Base-by-base conservation (phyloP, 2,113 vertebrate species). In the Jacana jacana region DNA sequence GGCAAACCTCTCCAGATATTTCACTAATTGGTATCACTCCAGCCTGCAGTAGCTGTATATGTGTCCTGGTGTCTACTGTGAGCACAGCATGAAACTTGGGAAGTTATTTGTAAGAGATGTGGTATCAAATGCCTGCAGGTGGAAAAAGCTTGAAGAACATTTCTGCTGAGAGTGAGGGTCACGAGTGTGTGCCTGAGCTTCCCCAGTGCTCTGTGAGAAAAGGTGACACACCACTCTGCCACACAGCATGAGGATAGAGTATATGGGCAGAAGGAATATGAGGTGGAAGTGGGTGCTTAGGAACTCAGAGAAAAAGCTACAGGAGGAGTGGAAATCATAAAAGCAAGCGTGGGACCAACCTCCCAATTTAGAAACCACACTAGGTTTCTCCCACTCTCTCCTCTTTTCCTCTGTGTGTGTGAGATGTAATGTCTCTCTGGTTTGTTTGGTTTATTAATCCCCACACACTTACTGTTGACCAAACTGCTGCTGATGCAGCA, bases 381-480 rank as follows among this genome's bases (percentile, higher is more conserved):
- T 13, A 37, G 17, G 16, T 46, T 89, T 87, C 37, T 75, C 48
- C 44, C 31, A 39, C 44, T 51, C 39, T 60, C 51, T 52, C 12
- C 65, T 27, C 20, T 7, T 68, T 51, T 65, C 44, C 30, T 51
- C 15, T 54, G 3, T 10, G 3, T 48, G 10, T 17, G 28, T 11
- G 16, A 54, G 52, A 30, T 28, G 27, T 7, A 70, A 84, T 39
- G 3, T 58, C 31, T 93, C 55, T 66, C 35, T 70, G 18, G 31
- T 89, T 76, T 69, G 35, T 31, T 87, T 60, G 46, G 49, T 31
- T 69, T 75, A 33, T 78, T 63, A 75, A 89, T 75, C 13, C 46
- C 28, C 83, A 31, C 51, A 88, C 65, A 97, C 97, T 96, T 97
- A 98, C 98, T 69, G 86, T 95, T 78, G 98, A 97, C 97, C 97